Conservation (phyloP, 2,797 vertebrate species). For the Leptodactylus fallax region DNA sequence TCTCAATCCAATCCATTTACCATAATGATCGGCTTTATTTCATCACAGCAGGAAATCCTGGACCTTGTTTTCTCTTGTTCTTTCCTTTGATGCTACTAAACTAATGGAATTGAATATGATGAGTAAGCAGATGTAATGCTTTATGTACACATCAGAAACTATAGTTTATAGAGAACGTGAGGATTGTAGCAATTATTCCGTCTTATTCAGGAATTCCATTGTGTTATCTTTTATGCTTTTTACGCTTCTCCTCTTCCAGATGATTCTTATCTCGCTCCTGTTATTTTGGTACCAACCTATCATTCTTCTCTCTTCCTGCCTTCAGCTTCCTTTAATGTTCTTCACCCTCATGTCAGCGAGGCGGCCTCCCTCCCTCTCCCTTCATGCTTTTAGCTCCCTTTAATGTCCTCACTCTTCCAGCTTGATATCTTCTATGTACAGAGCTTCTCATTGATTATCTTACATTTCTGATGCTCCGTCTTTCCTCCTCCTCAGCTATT, state of each 20-base stretch:
- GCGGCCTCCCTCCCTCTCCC: not conserved
- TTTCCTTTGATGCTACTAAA: not conserved
- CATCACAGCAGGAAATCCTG: not conserved
- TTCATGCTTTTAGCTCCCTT: conserved; percentile 27
- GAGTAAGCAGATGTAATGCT: not conserved
- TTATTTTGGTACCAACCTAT: conserved; percentile 12
- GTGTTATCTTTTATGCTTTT: not conserved
- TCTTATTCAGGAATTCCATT: not conserved
- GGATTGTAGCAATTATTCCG: not conserved
- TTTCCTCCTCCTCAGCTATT: conserved; percentile 9
- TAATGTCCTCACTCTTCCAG: not conserved
- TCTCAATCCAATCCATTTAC: not conserved
- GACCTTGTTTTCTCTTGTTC: not conserved
- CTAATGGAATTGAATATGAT: not conserved
- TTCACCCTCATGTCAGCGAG: not conserved
- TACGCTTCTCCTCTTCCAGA: not conserved
- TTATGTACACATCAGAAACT: not conserved
- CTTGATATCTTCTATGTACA: not conserved
- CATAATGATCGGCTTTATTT: not conserved
- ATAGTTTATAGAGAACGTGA: not conserved
- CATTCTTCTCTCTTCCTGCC: not conserved
- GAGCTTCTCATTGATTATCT: conserved; percentile 28
- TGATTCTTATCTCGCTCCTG: not conserved
- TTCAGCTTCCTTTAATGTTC: not conserved
- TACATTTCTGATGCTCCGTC: conserved; percentile 16